phyloP scores from a whole-genome alignment of 2,888 invertebrate genomes.

The Archips xylosteana region DNA sequence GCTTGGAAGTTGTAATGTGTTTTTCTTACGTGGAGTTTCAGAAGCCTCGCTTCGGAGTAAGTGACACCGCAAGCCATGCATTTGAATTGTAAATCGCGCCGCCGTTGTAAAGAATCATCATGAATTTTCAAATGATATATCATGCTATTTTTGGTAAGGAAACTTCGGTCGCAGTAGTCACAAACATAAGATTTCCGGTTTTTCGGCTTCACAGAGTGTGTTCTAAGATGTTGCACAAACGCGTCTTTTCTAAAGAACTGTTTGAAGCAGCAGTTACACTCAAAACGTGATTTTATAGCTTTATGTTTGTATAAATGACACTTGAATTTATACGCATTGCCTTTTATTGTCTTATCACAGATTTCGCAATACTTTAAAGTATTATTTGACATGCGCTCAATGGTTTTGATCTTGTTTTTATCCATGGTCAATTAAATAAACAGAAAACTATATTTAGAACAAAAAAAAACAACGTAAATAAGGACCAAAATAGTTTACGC shows the following conservation, averaged over 20 bases:
- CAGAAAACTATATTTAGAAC: conserved; percentile 8
- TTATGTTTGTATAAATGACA: conserved; percentile 63
- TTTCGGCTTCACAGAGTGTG: conserved; percentile 53
- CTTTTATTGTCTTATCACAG: conserved; percentile 58
- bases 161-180: conserved; percentile 66
- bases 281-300: conserved; percentile 56
- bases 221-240: conserved; percentile 56
- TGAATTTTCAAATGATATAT: conserved; percentile 64
- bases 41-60: conserved; percentile 65
- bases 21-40: conserved; percentile 66
- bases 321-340: conserved; percentile 56
- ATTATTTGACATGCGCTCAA: conserved; percentile 39
- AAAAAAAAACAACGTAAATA: conserved; percentile 42
- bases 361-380: conserved; percentile 54
- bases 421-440: conserved; percentile 45
- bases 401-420: conserved; percentile 42
- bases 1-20: conserved; percentile 62
- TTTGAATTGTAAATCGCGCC: conserved; percentile 46
- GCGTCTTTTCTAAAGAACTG: conserved; percentile 64
- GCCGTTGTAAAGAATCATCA: conserved; percentile 53
- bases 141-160: conserved; percentile 65
- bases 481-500: conserved; percentile 21
- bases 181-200: conserved; percentile 56
- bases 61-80: conserved; percentile 62
- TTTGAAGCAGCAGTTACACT: conserved; percentile 60